Base-by-base conservation (phyloP, 2,888 invertebrate genomes). In the Augochlorella aurata region DNA sequence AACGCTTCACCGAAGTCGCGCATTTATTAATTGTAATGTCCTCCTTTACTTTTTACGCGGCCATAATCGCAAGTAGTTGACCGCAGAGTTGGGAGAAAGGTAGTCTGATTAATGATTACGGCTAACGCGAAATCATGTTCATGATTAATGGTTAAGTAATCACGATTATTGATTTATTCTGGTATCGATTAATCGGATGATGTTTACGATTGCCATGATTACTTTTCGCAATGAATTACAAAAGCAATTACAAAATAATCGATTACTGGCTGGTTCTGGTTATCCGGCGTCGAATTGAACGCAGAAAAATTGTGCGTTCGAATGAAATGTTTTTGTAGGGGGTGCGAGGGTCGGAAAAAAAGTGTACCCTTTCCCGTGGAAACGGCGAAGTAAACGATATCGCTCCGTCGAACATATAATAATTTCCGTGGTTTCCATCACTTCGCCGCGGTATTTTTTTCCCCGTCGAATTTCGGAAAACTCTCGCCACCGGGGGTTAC, bases 361-460 rank as follows among this genome's bases (percentile, higher is more conserved):
- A 38, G 5, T 5, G 38, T 38, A 54, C 10, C 4, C 10, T 38
- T 3, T 0, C 9, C 38, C 18, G 2, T 9, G 18, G 1, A 4
- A 65, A 65, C 18, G 24, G 61, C 18, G 12, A 47, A 44, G n/a
- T 18, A 58, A 63, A 65, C 29, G 52, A n/a, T 29, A 47, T 21
- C 45, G 21, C 52, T 21, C 24, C 1, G 12, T 14, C 29, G 16
- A 38, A 12, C 47, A 14, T 61, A 80, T 61, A 67, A 77, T 72
- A 72, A 77, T 78, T 80, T 63, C 52, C n/a, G 68, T n/a, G 78
- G 54, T 81, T 54, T n/a, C 24, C 21, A 12, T 8, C 47, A 21
- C 49, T 49, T 52, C 38, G 29, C 18, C 38, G 71, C 24, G 69
- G 16, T 4, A 61, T 21, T 66, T 54, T 71, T 58, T 38, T 0